Evolutionary conservation across 2,888 invertebrate genomes (phyloP).

Genomic region (Ophion obscuratus): DNA sequence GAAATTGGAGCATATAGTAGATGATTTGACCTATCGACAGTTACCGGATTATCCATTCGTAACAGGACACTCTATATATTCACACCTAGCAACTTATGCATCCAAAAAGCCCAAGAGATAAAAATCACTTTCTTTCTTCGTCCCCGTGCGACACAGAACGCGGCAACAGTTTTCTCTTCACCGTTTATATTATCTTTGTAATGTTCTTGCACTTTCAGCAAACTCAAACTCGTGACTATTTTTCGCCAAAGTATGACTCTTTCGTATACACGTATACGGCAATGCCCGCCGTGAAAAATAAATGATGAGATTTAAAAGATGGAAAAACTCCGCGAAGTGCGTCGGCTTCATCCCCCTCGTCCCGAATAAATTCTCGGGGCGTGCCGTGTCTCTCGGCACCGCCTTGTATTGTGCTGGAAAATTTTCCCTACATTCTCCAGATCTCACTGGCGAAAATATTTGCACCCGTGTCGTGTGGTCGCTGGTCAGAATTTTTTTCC

Average conservation of each 20-base stretch:
- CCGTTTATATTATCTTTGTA: constrained; percentile 43
- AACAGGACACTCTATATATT: too few species aligned
- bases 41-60: too few species aligned
- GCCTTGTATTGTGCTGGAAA: not conserved
- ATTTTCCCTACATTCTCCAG: constrained; percentile 1
- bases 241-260: constrained; percentile 11
- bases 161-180: constrained; percentile 40
- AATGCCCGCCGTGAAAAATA: constrained; percentile 32
- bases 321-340: constrained; percentile 40
- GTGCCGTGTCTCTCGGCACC: constrained; percentile 14
- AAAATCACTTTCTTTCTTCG: constrained; percentile 24
- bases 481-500: not conserved
- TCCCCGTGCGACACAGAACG: not conserved
- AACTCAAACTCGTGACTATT: constrained; percentile 18
- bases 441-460: constrained; percentile 14
- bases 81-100: too few species aligned
- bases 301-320: constrained; percentile 55
- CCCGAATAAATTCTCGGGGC: constrained; percentile 44
- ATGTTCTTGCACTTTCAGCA: constrained; percentile 32
- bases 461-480: not conserved
- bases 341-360: constrained; percentile 34
- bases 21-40: too few species aligned
- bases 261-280: not conserved
- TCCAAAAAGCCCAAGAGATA: not conserved
- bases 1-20: too few species aligned